Evolutionary conservation across 2,113 vertebrate genomes (phyloP).

Genomic region (Pyrgilauda ruficollis): DNA sequence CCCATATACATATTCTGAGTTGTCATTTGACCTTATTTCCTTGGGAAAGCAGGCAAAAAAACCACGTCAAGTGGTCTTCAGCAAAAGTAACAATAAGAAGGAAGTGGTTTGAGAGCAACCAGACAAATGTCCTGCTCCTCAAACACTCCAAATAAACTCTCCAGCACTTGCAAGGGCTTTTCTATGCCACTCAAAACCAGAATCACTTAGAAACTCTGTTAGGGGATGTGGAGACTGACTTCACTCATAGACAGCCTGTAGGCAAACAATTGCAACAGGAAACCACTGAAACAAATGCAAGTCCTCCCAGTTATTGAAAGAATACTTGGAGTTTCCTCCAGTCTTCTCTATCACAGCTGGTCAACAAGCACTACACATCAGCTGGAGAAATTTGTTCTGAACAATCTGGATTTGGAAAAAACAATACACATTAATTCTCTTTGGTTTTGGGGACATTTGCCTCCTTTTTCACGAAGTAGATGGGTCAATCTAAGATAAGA

Average conservation of each 20-base stretch:
- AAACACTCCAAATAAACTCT: not conserved
- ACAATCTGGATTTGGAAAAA: not conserved
- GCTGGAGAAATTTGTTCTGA: not conserved
- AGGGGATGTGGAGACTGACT: not conserved
- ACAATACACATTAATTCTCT: not conserved
- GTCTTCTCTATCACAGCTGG: not conserved
- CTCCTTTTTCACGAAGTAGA: not conserved
- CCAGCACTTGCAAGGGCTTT: not conserved
- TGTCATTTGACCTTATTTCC: not conserved
- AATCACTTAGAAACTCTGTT: not conserved
- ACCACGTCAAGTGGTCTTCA: accelerated
- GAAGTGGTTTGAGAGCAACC: not conserved
- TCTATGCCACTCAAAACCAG: not conserved
- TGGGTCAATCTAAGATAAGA: not conserved
- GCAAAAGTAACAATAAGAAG: not conserved
- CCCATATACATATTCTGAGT: not conserved
- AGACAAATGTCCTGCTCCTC: not conserved
- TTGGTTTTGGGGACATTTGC: not conserved
- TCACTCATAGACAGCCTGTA: not conserved
- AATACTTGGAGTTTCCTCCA: not conserved
- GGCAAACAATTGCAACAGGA: not conserved
- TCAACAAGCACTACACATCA: not conserved
- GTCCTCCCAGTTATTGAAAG: not conserved
- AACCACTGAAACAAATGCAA: not conserved
- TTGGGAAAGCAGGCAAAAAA: not conserved